These are phyloP conservation scores for Trachelus tabidus DNA, from an alignment of 2,888 invertebrate species.

Conservation along the genomic window DNA sequence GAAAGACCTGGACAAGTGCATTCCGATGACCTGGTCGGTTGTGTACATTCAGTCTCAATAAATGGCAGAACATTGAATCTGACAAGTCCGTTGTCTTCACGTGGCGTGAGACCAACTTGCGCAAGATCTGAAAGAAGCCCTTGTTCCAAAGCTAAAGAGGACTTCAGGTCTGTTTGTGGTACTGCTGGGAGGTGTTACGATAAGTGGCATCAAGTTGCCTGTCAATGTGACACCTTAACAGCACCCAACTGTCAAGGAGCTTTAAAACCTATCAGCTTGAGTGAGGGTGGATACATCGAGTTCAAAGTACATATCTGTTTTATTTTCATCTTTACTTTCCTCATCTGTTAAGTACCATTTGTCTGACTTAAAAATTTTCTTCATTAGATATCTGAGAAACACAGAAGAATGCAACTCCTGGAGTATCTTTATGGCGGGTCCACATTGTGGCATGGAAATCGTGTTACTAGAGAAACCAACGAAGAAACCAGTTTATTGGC, in stretches of 20 bases:
- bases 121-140: conserved; percentile 76
- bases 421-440: conserved; percentile 82
- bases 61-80: conserved; percentile 88
- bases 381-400: conserved; percentile 79
- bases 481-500: conserved; percentile 41
- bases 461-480: conserved; percentile 40
- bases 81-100: conserved; percentile 79
- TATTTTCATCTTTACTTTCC: not conserved
- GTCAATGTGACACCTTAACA: conserved; percentile 77
- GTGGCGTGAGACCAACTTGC: conserved; percentile 82
- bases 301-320: conserved; percentile 66
- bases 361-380: not conserved
- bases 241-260: conserved; percentile 85
- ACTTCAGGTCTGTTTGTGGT: conserved; percentile 69
- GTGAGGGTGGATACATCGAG: conserved; percentile 81
- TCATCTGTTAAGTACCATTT: not conserved
- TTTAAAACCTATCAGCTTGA: conserved; percentile 82
- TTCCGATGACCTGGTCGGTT: conserved; percentile 93
- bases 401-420: conserved; percentile 86
- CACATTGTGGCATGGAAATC: conserved; percentile 73
- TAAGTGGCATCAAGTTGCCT: conserved; percentile 83
- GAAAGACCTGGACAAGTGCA: conserved; percentile 91
- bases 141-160: conserved; percentile 67
- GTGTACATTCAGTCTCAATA: conserved; percentile 89
- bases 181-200: conserved; percentile 82